Conservation (phyloP, 2,888 invertebrate species). For the Napeogenes inachia region DNA sequence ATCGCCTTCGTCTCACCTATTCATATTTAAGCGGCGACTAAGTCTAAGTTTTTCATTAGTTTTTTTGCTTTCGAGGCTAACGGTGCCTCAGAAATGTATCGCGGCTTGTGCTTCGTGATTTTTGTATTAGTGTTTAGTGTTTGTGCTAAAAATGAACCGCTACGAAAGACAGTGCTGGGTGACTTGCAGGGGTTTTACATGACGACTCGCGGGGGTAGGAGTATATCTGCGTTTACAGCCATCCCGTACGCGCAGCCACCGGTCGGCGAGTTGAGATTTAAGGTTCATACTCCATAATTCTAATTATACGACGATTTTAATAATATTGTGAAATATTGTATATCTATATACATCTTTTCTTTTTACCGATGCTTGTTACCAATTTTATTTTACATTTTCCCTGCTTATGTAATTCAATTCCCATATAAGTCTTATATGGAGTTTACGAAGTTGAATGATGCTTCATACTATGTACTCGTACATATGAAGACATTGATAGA, state of each 20-base stretch:
- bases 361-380: too few relatives aligned
- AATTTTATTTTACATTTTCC: too few relatives aligned
- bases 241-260: conserved; percentile 82
- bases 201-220: conserved; percentile 74
- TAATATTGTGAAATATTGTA: too few relatives aligned
- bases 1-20: conserved; percentile 13
- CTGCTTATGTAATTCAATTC: too few relatives aligned
- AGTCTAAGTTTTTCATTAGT: conserved; percentile 22
- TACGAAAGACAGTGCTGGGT: conserved; percentile 61
- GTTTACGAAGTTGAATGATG: too few relatives aligned
- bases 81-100: conserved; percentile 18
- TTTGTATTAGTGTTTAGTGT: conserved; percentile 12
- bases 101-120: conserved; percentile 8
- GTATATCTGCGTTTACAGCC: conserved; percentile 79
- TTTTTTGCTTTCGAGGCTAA: conserved; percentile 22
- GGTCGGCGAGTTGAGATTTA: conserved; percentile 78
- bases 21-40: conserved; percentile 22
- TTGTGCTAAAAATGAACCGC: conserved; percentile 15
- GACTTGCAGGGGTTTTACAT: conserved; percentile 74
- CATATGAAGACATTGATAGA: too few relatives aligned
- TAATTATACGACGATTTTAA: too few relatives aligned
- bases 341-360: too few relatives aligned
- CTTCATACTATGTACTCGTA: too few relatives aligned
- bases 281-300: conserved; percentile 58
- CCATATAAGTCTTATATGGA: too few relatives aligned